Conservation (phyloP, 2,797 vertebrate species). For the Siniperca scherzeri region DNA sequence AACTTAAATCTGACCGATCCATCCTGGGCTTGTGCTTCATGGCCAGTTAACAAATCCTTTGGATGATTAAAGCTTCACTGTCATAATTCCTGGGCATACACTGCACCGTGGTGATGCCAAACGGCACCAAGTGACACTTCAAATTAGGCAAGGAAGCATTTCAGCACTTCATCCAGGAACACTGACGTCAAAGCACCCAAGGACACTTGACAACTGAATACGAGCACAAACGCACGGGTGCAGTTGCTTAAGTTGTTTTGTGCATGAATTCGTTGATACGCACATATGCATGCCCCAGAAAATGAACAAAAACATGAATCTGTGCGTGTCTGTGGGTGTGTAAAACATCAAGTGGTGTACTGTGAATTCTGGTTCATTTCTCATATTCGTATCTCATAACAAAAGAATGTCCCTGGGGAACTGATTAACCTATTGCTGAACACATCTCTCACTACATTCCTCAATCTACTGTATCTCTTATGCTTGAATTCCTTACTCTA, state of each 20-base stretch:
- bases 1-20: slow-evolving; percentile 21
- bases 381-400: slow-evolving; percentile 41
- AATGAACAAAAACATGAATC: slow-evolving; percentile 6
- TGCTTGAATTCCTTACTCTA: slow-evolving; percentile 22
- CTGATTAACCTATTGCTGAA: slow-evolving; percentile 48
- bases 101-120: slow-evolving; percentile 32
- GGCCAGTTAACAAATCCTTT: slow-evolving; percentile 35
- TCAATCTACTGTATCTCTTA: slow-evolving; percentile 32
- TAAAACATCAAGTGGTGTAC: slow-evolving; percentile 9
- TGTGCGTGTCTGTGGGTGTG: slow-evolving; percentile 2
- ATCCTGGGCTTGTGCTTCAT: slow-evolving; percentile 34
- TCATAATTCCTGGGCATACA: slow-evolving; percentile 34
- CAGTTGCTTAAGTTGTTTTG: slow-evolving; percentile 3
- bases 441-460: slow-evolving; percentile 20
- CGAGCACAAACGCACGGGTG: slow-evolving; percentile 21
- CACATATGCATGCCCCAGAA: neutral
- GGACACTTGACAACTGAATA: slow-evolving; percentile 28
- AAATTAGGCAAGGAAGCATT: slow-evolving; percentile 43
- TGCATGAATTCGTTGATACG: slow-evolving; percentile 15
- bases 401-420: slow-evolving; percentile 32
- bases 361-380: slow-evolving; percentile 25
- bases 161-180: slow-evolving; percentile 36
- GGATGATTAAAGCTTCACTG: slow-evolving; percentile 21
- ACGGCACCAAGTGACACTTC: slow-evolving; percentile 48
- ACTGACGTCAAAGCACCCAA: slow-evolving; percentile 41